phyloP scores from a whole-genome alignment of 2,797 vertebrate genomes.

The Gymnopithys bicolor region DNA sequence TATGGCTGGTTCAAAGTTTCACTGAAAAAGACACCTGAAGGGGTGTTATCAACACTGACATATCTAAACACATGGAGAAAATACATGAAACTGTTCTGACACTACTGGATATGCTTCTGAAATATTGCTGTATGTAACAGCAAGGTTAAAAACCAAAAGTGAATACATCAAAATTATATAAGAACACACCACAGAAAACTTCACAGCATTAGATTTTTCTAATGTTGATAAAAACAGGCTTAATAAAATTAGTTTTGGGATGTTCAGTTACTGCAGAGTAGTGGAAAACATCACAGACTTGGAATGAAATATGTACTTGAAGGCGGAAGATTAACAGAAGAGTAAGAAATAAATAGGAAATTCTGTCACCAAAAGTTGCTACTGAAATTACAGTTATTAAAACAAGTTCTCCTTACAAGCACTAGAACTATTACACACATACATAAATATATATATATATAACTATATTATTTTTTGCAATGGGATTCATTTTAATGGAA shows the following conservation, averaged over 20 bases:
- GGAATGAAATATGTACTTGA: not conserved
- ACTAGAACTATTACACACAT: not conserved
- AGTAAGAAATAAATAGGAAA: not conserved
- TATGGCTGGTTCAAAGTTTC: not conserved
- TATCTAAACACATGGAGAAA: not conserved
- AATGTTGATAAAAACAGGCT: not conserved
- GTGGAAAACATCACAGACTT: not conserved
- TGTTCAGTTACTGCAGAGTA: not conserved
- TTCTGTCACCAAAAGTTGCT: not conserved
- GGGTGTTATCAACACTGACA: not conserved
- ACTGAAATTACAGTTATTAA: not conserved
- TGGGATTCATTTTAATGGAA: not conserved
- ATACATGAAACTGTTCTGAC: not conserved
- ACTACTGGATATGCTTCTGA: not conserved
- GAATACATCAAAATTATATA: not conserved
- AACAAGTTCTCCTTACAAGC: not conserved
- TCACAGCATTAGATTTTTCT: not conserved
- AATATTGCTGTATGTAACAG: not conserved
- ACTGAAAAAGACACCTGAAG: not conserved
- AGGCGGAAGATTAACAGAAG: not conserved
- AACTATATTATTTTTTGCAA: not conserved
- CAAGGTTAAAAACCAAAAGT: not conserved
- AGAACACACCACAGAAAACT: not conserved
- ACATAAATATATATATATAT: not conserved
- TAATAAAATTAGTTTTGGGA: not conserved